Conservation (phyloP, 1,140 invertebrate species). For the Oedothorax gibbosus region DNA sequence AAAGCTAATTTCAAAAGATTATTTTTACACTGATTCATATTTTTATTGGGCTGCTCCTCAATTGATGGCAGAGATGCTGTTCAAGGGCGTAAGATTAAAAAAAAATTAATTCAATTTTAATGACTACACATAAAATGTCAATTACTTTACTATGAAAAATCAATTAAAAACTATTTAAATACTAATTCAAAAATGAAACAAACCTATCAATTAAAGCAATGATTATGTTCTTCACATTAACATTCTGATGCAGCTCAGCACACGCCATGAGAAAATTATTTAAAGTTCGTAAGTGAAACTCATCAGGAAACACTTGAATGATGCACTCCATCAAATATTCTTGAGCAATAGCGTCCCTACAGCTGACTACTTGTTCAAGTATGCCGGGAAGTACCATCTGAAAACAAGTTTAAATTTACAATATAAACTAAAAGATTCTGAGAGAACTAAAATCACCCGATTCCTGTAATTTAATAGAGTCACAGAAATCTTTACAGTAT, state of each 20-base stretch:
- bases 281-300: constrained; percentile 96
- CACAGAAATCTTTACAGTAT: neutral
- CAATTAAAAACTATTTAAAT: neutral
- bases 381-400: constrained; percentile 88
- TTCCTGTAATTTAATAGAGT: neutral
- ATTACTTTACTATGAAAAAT: neutral
- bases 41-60: too few relatives aligned
- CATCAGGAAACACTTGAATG: constrained; percentile 99
- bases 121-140: too few relatives aligned
- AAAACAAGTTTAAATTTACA: constrained; percentile 36
- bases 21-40: too few relatives aligned
- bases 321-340: constrained; percentile 99
- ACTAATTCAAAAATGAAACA: constrained; percentile 68
- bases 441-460: neutral
- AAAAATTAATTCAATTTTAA: too few relatives aligned
- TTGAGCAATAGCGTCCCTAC: constrained; percentile 97
- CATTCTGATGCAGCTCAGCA: constrained; percentile 92
- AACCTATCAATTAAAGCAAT: constrained; percentile 95
- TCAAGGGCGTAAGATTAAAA: too few relatives aligned
- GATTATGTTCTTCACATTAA: constrained; percentile 99
- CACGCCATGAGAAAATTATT: constrained; percentile 96
- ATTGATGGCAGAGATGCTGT: too few relatives aligned
- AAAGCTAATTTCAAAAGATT: too few relatives aligned
- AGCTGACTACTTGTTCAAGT: constrained; percentile 96
- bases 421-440: neutral